These are phyloP conservation scores for Zosterops pallidus DNA, from an alignment of 2,113 vertebrate species.

Conservation along the genomic window DNA sequence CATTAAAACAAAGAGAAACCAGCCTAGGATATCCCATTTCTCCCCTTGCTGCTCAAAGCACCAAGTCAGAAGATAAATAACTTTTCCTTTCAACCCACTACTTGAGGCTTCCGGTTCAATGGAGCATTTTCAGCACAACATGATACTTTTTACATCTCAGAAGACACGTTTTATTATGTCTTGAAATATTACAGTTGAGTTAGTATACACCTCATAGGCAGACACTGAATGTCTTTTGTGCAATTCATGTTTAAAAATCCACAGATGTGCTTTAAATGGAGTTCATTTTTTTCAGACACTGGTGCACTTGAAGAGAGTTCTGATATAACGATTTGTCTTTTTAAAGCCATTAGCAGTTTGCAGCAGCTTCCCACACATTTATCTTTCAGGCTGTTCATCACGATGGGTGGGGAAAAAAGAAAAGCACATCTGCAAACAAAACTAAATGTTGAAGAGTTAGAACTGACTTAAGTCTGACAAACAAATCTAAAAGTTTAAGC, in stretches of 20 bases:
- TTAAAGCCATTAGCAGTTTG: background rate
- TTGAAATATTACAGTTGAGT: background rate
- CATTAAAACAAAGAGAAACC: background rate
- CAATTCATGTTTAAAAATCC: background rate
- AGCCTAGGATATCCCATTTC: background rate
- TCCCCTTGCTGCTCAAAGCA: background rate
- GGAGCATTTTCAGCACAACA: background rate
- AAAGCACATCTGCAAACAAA: background rate
- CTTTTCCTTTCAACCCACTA: background rate
- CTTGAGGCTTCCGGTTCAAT: background rate
- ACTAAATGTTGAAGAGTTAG: background rate
- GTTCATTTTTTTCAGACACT: background rate
- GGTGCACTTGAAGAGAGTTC: background rate
- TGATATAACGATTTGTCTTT: background rate
- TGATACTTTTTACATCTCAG: background rate
- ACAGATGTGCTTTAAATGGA: background rate
- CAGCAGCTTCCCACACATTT: background rate
- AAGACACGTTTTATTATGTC: rapidly evolving
- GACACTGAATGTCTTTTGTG: background rate
- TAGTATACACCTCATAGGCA: background rate
- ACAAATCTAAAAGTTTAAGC: background rate
- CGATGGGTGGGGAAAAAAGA: background rate
- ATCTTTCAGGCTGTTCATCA: background rate
- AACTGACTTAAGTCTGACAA: background rate
- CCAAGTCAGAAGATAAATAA: background rate